Evolutionary conservation across 2,888 invertebrate species (phyloP).

Genomic region (Mimumesa dahlbomi): DNA sequence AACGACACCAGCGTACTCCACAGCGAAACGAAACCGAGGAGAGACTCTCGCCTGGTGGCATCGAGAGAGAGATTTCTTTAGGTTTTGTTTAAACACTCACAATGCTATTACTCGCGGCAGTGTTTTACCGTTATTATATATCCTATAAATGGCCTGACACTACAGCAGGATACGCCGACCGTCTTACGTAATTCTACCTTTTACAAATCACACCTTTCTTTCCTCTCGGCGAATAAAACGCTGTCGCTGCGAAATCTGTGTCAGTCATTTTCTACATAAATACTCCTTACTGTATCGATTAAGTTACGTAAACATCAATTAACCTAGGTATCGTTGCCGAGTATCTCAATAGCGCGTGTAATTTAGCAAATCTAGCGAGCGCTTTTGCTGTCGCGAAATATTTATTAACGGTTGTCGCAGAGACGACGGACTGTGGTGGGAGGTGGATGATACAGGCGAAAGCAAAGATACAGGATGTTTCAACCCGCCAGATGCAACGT

Average conservation of each 20-base stretch:
- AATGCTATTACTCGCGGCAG: conserved; percentile 1
- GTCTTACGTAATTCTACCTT: conserved; percentile 36
- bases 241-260: conserved; percentile 36
- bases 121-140: conserved; percentile 23
- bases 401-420: too few relatives aligned
- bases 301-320: conserved; percentile 53
- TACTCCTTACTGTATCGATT: conserved; percentile 39
- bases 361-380: not conserved
- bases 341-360: conserved; percentile 12
- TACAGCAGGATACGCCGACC: conserved; percentile 20
- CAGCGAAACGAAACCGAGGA: too few relatives aligned
- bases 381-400: not conserved
- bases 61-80: too few relatives aligned
- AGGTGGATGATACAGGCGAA: too few relatives aligned
- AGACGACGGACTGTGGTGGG: not conserved
- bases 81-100: not conserved
- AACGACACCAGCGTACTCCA: too few relatives aligned
- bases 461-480: too few relatives aligned
- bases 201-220: conserved; percentile 29
- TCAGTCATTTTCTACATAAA: conserved; percentile 43
- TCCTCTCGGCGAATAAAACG: conserved; percentile 1
- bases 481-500: too few relatives aligned
- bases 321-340: conserved; percentile 9
- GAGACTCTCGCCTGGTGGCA: too few relatives aligned
- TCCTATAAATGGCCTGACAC: not conserved